Evolutionary conservation across 2,113 vertebrate species (phyloP).

Genomic region (Acanthochromis polyacanthus): DNA sequence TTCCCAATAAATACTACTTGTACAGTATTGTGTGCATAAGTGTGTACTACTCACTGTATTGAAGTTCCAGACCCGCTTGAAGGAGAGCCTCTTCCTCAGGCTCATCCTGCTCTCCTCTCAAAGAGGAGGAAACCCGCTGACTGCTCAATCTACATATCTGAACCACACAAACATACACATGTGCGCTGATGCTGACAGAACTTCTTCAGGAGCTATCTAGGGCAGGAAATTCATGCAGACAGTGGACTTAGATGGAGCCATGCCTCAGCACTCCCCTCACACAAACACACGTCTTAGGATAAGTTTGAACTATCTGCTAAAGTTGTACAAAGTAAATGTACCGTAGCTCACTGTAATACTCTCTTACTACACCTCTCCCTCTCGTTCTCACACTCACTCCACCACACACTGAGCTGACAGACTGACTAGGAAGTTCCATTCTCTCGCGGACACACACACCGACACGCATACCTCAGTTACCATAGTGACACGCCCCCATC

Average conservation of each 20-base stretch:
- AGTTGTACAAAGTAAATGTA: constrained; percentile 1
- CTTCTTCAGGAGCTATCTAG: constrained; percentile 37
- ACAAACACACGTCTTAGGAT: constrained; percentile 1
- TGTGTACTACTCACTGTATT: constrained; percentile 80
- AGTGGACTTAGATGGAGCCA: constrained; percentile 37
- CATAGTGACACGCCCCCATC: constrained; percentile 78
- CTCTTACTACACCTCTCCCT: constrained; percentile 17
- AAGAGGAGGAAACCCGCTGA: constrained; percentile 63
- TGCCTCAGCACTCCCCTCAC: constrained; percentile 33
- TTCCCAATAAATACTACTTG: constrained; percentile 1
- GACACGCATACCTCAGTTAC: constrained; percentile 64
- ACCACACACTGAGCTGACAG: constrained; percentile 61
- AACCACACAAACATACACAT: constrained; percentile 49
- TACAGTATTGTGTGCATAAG: neutral
- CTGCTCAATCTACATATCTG: constrained; percentile 71
- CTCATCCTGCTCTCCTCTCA: constrained; percentile 82
- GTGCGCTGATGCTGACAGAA: constrained; percentile 20
- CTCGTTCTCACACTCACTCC: constrained; percentile 32
- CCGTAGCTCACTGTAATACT: constrained; percentile 3
- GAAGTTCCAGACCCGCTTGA: constrained; percentile 86
- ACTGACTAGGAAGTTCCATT: constrained; percentile 82
- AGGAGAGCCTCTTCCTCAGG: constrained; percentile 87
- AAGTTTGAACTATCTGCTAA: constrained; percentile 1
- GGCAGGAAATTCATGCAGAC: constrained; percentile 43
- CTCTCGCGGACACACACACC: constrained; percentile 42